Evolutionary conservation across 2,888 invertebrate species (phyloP), one percentile per base, ranked within the genome.

Genomic region (Polydrusus tereticollis): DNA sequence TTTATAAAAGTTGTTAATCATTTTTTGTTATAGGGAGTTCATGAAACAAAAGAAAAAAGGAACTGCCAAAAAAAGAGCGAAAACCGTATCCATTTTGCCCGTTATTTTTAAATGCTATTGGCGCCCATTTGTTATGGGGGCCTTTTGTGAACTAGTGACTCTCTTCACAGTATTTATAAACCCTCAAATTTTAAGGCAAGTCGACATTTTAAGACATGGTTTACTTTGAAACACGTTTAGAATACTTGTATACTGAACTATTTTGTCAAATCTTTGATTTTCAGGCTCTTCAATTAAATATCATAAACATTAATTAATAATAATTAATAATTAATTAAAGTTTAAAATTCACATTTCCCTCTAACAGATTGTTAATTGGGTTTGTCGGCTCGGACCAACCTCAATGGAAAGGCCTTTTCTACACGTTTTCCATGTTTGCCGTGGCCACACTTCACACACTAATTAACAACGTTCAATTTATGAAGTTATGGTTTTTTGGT

Each of bases 11-110:
- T n/a, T n/a, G n/a, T n/a, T n/a, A n/a, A n/a, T n/a, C n/a, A n/a
- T n/a, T n/a, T n/a, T n/a, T n/a, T n/a, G n/a, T 55, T 14, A 90
- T 90, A 79, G 92, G 94, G 1, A 90, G 92, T 77, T 91, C 94
- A 81, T 91, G 90, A 82, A 90, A 88, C 7, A 89, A 89, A 62
- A 86, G 86, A 2, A 90, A 89, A 66, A 90, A 88, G 41, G 75
- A 77, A 64, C 78, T 80, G 23, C 59, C n/a, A 38, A 29, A 47
- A 33, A 20, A 33, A 5, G 36, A 20, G 23, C 41, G 3, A 47
- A 45, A 8, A 55, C 16, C 26, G 86, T 87, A 1, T 88, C 86
- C 8, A 82, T 89, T 47, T 78, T 88, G 41, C 83, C 82, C 36
- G 86, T 87, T 6, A 81, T 90, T 47, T 80, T 86, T 66, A 85